Evolutionary conservation across 2,888 invertebrate species (phyloP), one percentile per base, ranked within the genome.

Genomic region (Piscicola geometra): DNA sequence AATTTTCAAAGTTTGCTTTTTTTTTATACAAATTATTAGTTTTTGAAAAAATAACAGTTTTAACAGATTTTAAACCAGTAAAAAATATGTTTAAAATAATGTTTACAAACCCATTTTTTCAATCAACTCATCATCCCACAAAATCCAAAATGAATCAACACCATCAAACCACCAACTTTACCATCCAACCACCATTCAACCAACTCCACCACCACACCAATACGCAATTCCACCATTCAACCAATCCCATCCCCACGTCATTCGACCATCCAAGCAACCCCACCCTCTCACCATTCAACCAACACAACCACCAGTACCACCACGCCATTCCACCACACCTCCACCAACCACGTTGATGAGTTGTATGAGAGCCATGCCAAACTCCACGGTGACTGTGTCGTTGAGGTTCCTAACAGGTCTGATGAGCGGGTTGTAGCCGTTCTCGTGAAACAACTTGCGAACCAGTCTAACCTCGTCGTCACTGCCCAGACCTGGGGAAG

Each of bases 361-460:
- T 87, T 97, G 97, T 83, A 97, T 95, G 87, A 97, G 94, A 79
- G 96, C 96, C 82, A 97, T 90, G 81, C 96, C 96, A 87, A 97
- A 96, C 83, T 93, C 90, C 82, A 97, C 95, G 87, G 93, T 92
- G 82, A 97, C 94, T 87, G 93, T 95, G 87, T 96, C 93, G 82
- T 94, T 95, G 92, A 96, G 94, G 87, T 95, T 94, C 87, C 93
- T 92, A 82, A 98, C 97, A 78, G 97, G 97, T 84, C 97, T 90
- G 86, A 98, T 97, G 81, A 98, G 91, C 86, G 96, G 95, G 88
- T 97, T 98, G 90, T 98, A 98, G 81, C 96, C 95, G 60, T 82
- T 82, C 41, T 80, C 80, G 32, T 83, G 82, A 88, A 97, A 97
- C 81, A 97, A 90, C 87, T 96, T 94, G 83, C 95, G 90, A 81